Conservation (phyloP, 2,888 invertebrate species). For the Sclerodermus sp. region DNA sequence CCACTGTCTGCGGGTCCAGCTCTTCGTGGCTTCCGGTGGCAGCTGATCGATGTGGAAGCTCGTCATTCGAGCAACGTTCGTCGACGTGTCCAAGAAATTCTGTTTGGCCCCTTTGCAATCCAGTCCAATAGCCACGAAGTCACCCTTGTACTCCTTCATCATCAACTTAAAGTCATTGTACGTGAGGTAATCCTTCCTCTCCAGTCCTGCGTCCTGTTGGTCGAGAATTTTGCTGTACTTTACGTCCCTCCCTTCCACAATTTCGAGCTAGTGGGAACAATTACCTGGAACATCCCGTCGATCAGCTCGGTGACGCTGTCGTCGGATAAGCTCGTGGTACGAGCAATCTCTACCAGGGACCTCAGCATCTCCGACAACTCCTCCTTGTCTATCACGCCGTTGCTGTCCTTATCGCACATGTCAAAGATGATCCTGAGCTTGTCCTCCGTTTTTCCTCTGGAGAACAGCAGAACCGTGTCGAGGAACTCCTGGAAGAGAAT, state of each 20-base stretch:
- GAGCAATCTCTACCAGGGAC: constrained; percentile 88
- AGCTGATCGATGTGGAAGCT: constrained; percentile 81
- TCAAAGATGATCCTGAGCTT: constrained; percentile 93
- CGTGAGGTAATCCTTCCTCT: constrained; percentile 86
- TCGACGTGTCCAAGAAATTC: constrained; percentile 91
- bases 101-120: constrained; percentile 95
- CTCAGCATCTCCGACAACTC: constrained; percentile 92
- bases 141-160: constrained; percentile 96
- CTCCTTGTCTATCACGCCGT: constrained; percentile 90
- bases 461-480: constrained; percentile 90
- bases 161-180: constrained; percentile 91
- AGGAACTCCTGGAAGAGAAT: constrained; percentile 72
- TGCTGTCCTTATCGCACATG: constrained; percentile 95
- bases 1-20: constrained; percentile 77
- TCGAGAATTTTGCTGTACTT: constrained; percentile 1
- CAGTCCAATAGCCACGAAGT: constrained; percentile 90
- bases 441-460: constrained; percentile 89
- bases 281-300: constrained; percentile 88
- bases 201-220: constrained; percentile 79
- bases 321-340: constrained; percentile 87
- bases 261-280: neutral
- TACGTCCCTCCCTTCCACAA: neutral
- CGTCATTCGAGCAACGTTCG: constrained; percentile 93
- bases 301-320: constrained; percentile 90
- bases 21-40: constrained; percentile 63